Evolutionary conservation across 2,797 vertebrate genomes (phyloP).

Genomic region (Pachyuromys duprasi): DNA sequence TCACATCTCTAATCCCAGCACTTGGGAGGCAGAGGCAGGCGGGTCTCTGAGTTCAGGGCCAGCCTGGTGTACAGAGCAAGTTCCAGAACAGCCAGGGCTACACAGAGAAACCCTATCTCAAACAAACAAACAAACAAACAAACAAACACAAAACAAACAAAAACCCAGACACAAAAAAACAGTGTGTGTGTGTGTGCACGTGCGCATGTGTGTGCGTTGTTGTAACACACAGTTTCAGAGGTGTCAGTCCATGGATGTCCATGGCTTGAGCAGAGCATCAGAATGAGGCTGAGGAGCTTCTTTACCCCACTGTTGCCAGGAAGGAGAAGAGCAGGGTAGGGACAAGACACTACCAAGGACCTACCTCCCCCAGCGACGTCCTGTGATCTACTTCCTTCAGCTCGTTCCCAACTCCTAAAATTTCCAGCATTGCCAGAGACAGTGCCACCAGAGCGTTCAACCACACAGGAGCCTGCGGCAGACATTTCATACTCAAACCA

Average conservation of each 20-base stretch:
- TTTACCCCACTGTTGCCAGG: not conserved
- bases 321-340: not conserved
- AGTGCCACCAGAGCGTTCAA: not conserved
- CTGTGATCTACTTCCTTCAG: not conserved
- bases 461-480: not conserved
- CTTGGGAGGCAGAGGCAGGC: not conserved
- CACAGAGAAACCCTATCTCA: not conserved
- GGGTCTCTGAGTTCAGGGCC: not conserved
- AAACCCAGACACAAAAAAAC: too few species aligned
- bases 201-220: not conserved
- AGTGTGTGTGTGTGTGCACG: not conserved
- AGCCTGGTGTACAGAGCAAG: not conserved
- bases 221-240: not conserved
- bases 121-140: too few species aligned
- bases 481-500: not conserved
- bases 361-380: too few species aligned
- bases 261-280: not conserved
- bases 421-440: not conserved
- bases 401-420: not conserved
- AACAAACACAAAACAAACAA: too few species aligned
- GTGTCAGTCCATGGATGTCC: not conserved
- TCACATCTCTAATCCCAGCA: not conserved
- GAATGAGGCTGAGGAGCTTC: not conserved
- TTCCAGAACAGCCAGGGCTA: not conserved
- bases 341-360: not conserved